Evolutionary conservation across 2,797 vertebrate genomes (phyloP).

Genomic region (Poecilia gillii): DNA sequence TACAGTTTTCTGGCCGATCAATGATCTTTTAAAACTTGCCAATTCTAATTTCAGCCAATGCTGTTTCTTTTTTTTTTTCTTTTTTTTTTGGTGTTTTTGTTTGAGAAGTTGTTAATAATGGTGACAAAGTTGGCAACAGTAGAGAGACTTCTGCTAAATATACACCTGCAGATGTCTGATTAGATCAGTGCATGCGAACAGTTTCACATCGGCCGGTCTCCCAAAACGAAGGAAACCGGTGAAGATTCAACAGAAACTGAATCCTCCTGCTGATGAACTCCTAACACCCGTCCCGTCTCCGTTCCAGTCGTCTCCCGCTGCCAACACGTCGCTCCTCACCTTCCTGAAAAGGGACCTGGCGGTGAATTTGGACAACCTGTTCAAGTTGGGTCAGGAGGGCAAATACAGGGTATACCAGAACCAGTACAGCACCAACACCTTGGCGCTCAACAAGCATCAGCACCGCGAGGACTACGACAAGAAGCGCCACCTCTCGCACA

Average conservation of each 20-base stretch:
- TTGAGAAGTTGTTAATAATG: neutral
- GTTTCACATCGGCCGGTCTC: neutral
- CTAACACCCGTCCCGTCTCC: neutral
- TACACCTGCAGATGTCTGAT: neutral
- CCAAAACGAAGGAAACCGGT: neutral
- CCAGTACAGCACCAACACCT: constrained; percentile 95
- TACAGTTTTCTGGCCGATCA: no score
- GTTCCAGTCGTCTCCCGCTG: constrained; percentile 86
- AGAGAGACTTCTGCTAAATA: neutral
- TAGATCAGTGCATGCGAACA: neutral
- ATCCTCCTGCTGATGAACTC: neutral
- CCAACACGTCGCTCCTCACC: constrained; percentile 82
- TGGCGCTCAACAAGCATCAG: constrained; percentile 97
- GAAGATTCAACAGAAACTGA: neutral
- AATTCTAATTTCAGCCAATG: neutral
- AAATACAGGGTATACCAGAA: constrained; percentile 97
- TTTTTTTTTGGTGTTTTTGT: no score
- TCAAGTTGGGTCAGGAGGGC: constrained; percentile 95
- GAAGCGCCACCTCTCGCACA: constrained; percentile 96
- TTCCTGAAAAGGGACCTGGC: constrained; percentile 86
- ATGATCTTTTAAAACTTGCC: no score
- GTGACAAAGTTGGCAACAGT: neutral
- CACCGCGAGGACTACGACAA: constrained; percentile 99
- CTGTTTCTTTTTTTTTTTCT: no score
- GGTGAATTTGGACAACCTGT: constrained; percentile 86